Base-by-base conservation (phyloP, 2,888 invertebrate genomes). In the Nephrotoma flavescens region DNA sequence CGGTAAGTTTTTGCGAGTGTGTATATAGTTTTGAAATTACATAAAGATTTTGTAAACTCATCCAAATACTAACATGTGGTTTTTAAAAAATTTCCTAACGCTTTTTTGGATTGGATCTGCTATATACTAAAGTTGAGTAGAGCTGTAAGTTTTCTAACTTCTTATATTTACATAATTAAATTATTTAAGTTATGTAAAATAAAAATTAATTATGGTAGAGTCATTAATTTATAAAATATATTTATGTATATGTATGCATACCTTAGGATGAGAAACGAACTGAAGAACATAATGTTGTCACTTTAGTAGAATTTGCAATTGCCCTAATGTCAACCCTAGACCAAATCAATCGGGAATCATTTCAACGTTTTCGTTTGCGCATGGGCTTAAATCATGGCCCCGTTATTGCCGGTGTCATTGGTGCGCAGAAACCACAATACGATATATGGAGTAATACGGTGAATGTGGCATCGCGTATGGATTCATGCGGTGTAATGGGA, bases 401-500 rank as follows among this genome's bases (percentile, higher is more conserved):
- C 0, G 97, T 98, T 41, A 98, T 98, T 90, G 98, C 98, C 0
- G 99, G 98, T 0, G 98, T 99, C 19, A 97, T 99, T 41, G 98
- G 98, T 0, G 98, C 98, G 0, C 97, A 98, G 91, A 99, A 99
- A 90, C 99, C 99, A 0, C 98, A 99, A 92, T 99, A 98, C 92
- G 99, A 99, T 90, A 99, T 99, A 89, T 99, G 99, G 99, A 98
- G 99, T 12, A 98, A 99, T 92, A 98, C 99, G 0, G 99, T 99
- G 15, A 99, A 99, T 91, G 97, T 99, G 11, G 98, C 99, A 0
- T 98, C 97, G 5, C 92, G 99, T 86, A 99, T 99, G 99, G 99
- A 99, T 92, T 98, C 97, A 88, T 98, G 97, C 88, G 98, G 99
- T 0, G 94, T 96, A 88, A 95, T 97, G 94, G 97, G 97, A 31